These are phyloP conservation scores for Bombus sibiricus DNA, from an alignment of 1,140 invertebrate genomes.

Conservation along the genomic window DNA sequence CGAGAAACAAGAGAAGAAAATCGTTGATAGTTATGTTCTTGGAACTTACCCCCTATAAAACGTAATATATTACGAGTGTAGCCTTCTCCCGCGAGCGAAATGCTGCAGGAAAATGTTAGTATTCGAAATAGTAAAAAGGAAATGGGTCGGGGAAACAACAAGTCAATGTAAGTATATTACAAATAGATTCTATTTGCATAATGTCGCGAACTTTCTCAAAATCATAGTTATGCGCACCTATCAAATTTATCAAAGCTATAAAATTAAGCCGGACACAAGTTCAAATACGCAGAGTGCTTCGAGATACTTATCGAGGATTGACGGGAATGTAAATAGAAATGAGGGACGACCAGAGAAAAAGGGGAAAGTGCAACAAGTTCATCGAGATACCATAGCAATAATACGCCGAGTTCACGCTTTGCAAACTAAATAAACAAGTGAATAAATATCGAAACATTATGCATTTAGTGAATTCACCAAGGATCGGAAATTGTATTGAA, in stretches of 20 bases:
- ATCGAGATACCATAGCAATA: neutral
- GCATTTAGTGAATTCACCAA: neutral
- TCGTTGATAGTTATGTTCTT: neutral
- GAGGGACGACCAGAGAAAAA: neutral
- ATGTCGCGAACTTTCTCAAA: constrained; percentile 26
- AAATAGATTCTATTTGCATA: constrained; percentile 48
- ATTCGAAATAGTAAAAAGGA: neutral
- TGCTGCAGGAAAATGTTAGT: constrained; percentile 1
- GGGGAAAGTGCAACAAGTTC: constrained; percentile 31
- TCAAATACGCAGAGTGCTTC: neutral
- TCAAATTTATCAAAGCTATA: constrained; percentile 9
- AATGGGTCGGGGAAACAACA: constrained; percentile 30
- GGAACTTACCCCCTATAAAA: neutral
- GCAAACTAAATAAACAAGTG: neutral
- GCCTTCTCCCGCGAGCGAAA: neutral
- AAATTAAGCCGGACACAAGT: neutral
- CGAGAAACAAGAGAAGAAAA: neutral
- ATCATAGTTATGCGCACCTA: neutral
- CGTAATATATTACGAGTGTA: neutral
- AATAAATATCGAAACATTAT: neutral
- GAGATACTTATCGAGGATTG: constrained; percentile 3
- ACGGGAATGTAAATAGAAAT: constrained; percentile 7
- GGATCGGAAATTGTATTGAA: neutral
- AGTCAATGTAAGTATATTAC: constrained; percentile 21
- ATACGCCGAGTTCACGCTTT: no score